Conservation (phyloP, 2,113 vertebrate genomes). For the Vimba vimba region DNA sequence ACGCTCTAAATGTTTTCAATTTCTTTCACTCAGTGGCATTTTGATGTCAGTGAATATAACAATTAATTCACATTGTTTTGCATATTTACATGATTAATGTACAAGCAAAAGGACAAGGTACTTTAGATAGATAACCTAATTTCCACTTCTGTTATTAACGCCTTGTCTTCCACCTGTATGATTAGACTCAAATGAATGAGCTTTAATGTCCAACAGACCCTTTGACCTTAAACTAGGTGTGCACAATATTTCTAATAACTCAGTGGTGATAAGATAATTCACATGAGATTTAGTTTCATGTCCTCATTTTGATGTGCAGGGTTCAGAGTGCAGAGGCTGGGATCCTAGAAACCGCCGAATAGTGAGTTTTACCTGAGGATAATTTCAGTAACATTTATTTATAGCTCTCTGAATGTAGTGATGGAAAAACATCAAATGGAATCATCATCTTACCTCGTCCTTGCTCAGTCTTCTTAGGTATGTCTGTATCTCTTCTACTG, state of each 20-base stretch:
- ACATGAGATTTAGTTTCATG: not conserved
- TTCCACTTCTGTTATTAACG: not conserved
- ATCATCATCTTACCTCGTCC: not conserved
- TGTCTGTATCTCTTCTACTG: slow-evolving; percentile 74
- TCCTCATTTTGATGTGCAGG: not conserved
- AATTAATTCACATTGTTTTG: not conserved
- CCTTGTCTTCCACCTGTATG: not conserved
- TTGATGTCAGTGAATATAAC: not conserved
- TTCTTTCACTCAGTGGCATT: not conserved
- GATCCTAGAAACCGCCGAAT: slow-evolving; percentile 77
- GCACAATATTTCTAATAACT: not conserved
- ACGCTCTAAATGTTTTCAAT: not conserved
- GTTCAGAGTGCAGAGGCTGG: slow-evolving; percentile 69
- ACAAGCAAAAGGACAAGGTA: not conserved
- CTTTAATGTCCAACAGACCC: not conserved
- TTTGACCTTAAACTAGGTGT: not conserved
- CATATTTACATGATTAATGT: not conserved
- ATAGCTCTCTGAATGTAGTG: not conserved
- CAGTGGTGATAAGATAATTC: not conserved
- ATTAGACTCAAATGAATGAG: not conserved
- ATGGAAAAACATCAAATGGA: not conserved
- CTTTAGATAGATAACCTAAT: no score
- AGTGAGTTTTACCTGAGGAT: slow-evolving; percentile 83
- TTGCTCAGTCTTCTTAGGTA: slow-evolving; percentile 77
- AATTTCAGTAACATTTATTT: not conserved